Evolutionary conservation across 2,797 vertebrate species (phyloP).

Genomic region (Poeciliopsis presidionis): DNA sequence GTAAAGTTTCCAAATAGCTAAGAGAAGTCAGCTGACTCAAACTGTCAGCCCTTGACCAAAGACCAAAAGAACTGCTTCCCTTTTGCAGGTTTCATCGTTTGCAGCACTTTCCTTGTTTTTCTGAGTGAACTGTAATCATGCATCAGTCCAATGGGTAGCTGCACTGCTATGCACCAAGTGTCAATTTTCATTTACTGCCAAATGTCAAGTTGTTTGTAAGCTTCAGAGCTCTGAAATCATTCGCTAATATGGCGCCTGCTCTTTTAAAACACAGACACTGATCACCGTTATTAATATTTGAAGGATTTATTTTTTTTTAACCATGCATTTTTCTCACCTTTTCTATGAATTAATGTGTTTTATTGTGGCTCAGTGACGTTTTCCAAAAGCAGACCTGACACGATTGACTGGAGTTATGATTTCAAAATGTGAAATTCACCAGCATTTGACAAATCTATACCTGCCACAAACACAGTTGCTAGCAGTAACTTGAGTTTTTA

Average conservation of each 20-base stretch:
- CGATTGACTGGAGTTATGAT: slow-evolving; percentile 70
- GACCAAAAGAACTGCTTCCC: slow-evolving; percentile 7
- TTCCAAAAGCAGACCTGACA: slow-evolving; percentile 50
- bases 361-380: slow-evolving; percentile 40
- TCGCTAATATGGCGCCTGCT: slow-evolving; percentile 36
- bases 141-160: slow-evolving; percentile 31
- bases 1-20: slow-evolving; percentile 12
- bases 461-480: slow-evolving; percentile 59
- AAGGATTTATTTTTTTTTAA: slow-evolving; percentile 29
- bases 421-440: slow-evolving; percentile 72
- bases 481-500: slow-evolving; percentile 40
- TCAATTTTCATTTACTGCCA: slow-evolving; percentile 53
- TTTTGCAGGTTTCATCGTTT: slow-evolving; percentile 35
- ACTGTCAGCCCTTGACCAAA: background rate
- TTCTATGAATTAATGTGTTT: slow-evolving; percentile 20
- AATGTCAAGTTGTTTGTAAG: slow-evolving; percentile 74
- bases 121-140: slow-evolving; percentile 39
- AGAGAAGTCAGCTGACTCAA: slow-evolving; percentile 12
- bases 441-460: slow-evolving; percentile 75
- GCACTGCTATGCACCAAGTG: slow-evolving; percentile 13
- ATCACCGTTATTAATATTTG: slow-evolving; percentile 47
- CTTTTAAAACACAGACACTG: slow-evolving; percentile 20
- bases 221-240: slow-evolving; percentile 50
- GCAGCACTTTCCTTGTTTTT: slow-evolving; percentile 33
- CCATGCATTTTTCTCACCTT: slow-evolving; percentile 38